Conservation (phyloP, 2,888 invertebrate species). For the Deilephila porcellus region DNA sequence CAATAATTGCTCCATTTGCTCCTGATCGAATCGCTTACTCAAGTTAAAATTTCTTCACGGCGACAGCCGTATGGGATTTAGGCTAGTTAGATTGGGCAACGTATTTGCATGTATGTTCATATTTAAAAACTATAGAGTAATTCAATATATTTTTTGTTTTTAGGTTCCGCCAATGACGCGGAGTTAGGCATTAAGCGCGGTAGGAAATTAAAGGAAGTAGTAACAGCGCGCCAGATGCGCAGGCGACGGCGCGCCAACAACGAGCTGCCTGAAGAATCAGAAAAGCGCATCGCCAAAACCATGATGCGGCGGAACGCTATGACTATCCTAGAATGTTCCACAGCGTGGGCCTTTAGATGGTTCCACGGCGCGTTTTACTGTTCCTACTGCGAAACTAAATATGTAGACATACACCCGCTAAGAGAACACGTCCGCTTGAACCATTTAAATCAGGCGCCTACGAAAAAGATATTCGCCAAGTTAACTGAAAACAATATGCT, state of each 20-base stretch:
- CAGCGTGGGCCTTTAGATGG: slow-evolving; percentile 79
- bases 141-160: slow-evolving; percentile 62
- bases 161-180: slow-evolving; percentile 71
- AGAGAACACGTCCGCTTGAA: slow-evolving; percentile 59
- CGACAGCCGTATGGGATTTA: not conserved
- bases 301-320: slow-evolving; percentile 78
- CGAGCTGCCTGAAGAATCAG: slow-evolving; percentile 72
- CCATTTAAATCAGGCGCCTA: slow-evolving; percentile 63
- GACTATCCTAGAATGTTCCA: slow-evolving; percentile 70
- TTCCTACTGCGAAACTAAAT: slow-evolving; percentile 72
- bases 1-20: no score
- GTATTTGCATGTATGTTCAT: not conserved
- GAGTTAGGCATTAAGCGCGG: slow-evolving; percentile 53
- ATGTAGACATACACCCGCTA: slow-evolving; percentile 61
- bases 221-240: slow-evolving; percentile 76
- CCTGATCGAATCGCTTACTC: no score
- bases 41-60: no score
- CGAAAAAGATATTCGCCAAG: slow-evolving; percentile 69
- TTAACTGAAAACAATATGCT: slow-evolving; percentile 77
- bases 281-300: slow-evolving; percentile 72
- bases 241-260: slow-evolving; percentile 76
- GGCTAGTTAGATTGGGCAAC: not conserved
- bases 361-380: slow-evolving; percentile 74
- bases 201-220: slow-evolving; percentile 76
- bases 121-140: slow-evolving; percentile 4